Evolutionary conservation across 2,113 vertebrate genomes (phyloP).

Genomic region (Otus sunia): DNA sequence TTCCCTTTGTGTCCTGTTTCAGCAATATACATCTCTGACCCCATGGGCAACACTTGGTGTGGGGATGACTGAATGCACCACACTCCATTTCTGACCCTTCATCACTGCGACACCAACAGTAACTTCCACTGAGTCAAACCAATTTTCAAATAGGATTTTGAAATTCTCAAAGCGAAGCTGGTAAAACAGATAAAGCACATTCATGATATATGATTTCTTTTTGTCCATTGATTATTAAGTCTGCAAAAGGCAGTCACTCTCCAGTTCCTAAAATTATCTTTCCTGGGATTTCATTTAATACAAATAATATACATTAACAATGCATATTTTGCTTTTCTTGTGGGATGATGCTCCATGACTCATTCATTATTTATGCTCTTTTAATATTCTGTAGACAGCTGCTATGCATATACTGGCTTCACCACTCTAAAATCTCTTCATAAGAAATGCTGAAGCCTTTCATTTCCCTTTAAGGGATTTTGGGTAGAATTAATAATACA

Average conservation of each 20-base stretch:
- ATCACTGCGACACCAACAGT: not conserved
- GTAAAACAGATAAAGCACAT: not conserved
- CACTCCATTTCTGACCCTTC: not conserved
- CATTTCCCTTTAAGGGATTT: constrained; percentile 45
- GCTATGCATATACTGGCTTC: not conserved
- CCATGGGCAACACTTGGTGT: rapidly evolving
- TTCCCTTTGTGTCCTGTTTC: not conserved
- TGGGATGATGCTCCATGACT: not conserved
- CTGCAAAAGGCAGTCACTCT: not conserved
- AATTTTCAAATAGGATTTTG: not conserved
- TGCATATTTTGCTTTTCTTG: not conserved
- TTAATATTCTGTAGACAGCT: not conserved
- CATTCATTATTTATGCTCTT: constrained; percentile 26
- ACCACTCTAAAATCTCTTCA: not conserved
- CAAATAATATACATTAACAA: constrained; percentile 11
- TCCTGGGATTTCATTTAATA: not conserved
- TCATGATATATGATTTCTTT: not conserved
- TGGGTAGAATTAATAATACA: constrained; percentile 44
- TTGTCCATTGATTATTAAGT: not conserved
- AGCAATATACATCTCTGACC: not conserved
- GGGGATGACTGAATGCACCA: rapidly evolving
- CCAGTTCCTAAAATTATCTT: not conserved
- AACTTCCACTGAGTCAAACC: not conserved
- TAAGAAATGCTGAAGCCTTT: constrained; percentile 6
- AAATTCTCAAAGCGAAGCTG: not conserved